Evolutionary conservation across 2,888 invertebrate species (phyloP).

Genomic region (Brachyptera risi): DNA sequence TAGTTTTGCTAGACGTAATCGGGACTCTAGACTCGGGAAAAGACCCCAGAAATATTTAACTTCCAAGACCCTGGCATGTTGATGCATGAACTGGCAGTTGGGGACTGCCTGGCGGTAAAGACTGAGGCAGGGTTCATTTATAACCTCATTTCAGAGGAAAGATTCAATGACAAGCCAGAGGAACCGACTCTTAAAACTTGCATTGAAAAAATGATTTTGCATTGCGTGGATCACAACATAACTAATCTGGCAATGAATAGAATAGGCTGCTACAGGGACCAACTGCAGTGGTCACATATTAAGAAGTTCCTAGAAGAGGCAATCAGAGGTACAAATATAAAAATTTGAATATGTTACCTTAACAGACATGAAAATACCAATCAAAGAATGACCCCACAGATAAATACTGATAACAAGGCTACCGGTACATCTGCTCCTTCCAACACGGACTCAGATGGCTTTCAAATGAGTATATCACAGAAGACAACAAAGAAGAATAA

Average conservation of each 20-base stretch:
- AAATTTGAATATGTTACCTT: not conserved
- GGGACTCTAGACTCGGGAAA: no score
- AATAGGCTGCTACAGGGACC: not conserved
- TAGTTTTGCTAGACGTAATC: no score
- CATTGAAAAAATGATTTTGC: not conserved
- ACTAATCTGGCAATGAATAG: not conserved
- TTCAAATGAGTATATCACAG: not conserved
- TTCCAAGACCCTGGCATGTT: no score
- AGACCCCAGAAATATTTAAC: no score
- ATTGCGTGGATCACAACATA: not conserved
- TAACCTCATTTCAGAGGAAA: not conserved
- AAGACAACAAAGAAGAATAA: not conserved
- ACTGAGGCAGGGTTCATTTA: not conserved
- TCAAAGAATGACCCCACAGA: not conserved
- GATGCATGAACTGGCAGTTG: no score
- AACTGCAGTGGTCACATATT: not conserved
- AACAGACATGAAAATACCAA: not conserved
- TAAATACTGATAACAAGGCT: no score
- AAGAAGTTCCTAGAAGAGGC: not conserved
- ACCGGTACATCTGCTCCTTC: no score
- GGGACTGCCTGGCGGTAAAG: not conserved
- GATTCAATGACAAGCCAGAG: not conserved
- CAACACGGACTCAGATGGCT: no score
- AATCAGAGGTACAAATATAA: not conserved
- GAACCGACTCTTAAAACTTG: not conserved